A percentile compares a stretch with the other conserved stretches of the same genome.
phyloP scores from a whole-genome alignment of 2,113 vertebrate species.

The Xiphophorus hellerii region DNA sequence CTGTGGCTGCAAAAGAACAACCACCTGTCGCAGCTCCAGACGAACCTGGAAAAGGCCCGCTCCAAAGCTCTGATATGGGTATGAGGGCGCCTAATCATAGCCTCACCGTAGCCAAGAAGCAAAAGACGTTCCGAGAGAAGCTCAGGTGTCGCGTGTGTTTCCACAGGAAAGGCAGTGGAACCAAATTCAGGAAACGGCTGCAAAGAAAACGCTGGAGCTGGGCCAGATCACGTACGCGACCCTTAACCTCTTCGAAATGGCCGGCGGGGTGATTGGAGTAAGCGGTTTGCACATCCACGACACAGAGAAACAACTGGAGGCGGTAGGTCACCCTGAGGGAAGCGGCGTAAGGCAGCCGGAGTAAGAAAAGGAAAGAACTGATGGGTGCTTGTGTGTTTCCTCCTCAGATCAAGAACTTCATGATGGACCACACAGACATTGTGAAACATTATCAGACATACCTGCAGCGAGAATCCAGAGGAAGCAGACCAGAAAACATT shows the following conservation, averaged over 20 bases:
- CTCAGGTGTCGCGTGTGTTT: not conserved
- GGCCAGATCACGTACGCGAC: constrained; percentile 77
- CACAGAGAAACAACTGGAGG: constrained; percentile 51
- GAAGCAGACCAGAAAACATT: too few relatives aligned
- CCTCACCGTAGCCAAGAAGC: not conserved
- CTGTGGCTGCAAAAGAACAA: constrained; percentile 66
- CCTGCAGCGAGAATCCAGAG: not conserved
- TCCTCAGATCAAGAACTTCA: not conserved
- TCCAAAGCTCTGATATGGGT: not conserved
- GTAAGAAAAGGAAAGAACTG: not conserved
- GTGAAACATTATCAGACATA: not conserved
- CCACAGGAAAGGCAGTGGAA: constrained; percentile 69
- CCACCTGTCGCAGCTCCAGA: constrained; percentile 69
- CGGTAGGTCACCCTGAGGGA: not conserved
- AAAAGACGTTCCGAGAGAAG: not conserved
- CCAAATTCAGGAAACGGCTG: constrained; percentile 78
- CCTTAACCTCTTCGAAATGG: constrained; percentile 38
- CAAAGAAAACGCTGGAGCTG: constrained; percentile 81
- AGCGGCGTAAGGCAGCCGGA: not conserved
- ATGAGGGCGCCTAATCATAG: not conserved
- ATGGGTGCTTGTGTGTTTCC: not conserved
- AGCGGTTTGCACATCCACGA: constrained; percentile 69
- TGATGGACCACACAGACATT: not conserved
- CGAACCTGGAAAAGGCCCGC: constrained; percentile 34
- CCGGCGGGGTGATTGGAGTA: constrained; percentile 30